These are phyloP conservation scores for Drosophila tanythrix DNA, from an alignment of 2,888 invertebrate genomes.

Conservation along the genomic window DNA sequence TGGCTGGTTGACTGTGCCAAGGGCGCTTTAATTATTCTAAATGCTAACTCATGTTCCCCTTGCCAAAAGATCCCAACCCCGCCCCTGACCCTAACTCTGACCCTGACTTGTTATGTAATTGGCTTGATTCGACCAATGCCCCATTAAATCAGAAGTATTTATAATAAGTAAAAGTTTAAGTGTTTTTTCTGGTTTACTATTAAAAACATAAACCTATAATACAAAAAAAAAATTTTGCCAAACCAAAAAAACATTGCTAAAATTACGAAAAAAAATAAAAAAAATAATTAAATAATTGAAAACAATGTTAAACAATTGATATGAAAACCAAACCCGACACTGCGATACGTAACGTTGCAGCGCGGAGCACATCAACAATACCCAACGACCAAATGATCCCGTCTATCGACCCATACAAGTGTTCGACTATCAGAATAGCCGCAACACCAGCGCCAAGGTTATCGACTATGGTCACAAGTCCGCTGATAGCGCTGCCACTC, in stretches of 20 bases:
- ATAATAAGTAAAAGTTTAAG: constrained; percentile 60
- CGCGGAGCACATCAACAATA: constrained; percentile 36
- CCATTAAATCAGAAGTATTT: constrained; percentile 29
- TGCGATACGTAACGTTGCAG: constrained; percentile 59
- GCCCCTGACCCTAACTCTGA: not conserved
- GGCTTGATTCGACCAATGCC: constrained; percentile 26
- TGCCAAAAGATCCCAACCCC: not conserved
- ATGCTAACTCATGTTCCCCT: not conserved
- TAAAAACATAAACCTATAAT: constrained; percentile 29
- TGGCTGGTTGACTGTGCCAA: not conserved
- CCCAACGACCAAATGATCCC: constrained; percentile 80
- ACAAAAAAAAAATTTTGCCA: constrained; percentile 2
- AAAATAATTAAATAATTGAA: constrained; percentile 43
- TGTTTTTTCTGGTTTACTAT: constrained; percentile 60
- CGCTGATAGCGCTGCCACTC: constrained; percentile 27
- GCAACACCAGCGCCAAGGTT: constrained; percentile 86
- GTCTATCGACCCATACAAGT: constrained; percentile 87
- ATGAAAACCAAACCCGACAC: constrained; percentile 49
- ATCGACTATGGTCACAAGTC: constrained; percentile 90
- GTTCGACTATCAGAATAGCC: constrained; percentile 90
- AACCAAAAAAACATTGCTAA: constrained; percentile 16
- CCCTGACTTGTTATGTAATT: constrained; percentile 22
- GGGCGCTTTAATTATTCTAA: not conserved
- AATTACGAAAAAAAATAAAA: constrained; percentile 8
- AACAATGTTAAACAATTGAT: constrained; percentile 52